Evolutionary conservation across 2,113 vertebrate genomes (phyloP), one percentile per base, ranked within the genome.

Genomic region (Grus americana): DNA sequence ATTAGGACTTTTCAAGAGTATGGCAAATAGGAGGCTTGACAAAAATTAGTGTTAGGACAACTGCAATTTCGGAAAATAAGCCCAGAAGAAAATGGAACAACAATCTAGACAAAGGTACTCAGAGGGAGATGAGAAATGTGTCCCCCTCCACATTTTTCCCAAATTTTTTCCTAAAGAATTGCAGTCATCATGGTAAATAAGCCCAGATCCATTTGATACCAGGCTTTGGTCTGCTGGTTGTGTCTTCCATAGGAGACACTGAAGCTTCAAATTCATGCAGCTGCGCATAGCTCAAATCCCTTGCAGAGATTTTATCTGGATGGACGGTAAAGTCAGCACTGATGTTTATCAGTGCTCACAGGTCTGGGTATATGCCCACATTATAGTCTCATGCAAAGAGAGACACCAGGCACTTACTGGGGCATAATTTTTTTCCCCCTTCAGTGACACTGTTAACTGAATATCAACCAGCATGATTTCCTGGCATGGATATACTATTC

Each of bases 301-400:
- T 38, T 42, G 52, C 23, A 76, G 42, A 78, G 30, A 42, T 52
- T 90, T 88, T 59, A 67, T 54, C 42, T 49, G 20, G 24, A 24
- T 13, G 12, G 47, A 47, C 19, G 82, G 38, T 4, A 5, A 70
- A 40, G 15, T 26, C 29, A 52, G 23, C 27, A 61, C 9, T 2
- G 3, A 86, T 40, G 21, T n/a, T 70, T 44, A 26, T 32, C 66
- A 90, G 18, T 4, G 3, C 40, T 82, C 0, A 0, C 4, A 5
- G 7, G 18, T 47, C 23, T 20, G 34, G 15, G 12, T 42, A 15
- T 20, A 42, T 15, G 14, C 27, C 57, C 58, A 17, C 23, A 13
- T 70, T 49, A 59, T 3, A 67, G 19, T 32, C 24, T 61, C 17
- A 62, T 9, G 15, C 18, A 70, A 82, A 75, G 36, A 79, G 24